Evolutionary conservation across 2,888 invertebrate genomes (phyloP).

Genomic region (Meiosimyza decipiens): DNA sequence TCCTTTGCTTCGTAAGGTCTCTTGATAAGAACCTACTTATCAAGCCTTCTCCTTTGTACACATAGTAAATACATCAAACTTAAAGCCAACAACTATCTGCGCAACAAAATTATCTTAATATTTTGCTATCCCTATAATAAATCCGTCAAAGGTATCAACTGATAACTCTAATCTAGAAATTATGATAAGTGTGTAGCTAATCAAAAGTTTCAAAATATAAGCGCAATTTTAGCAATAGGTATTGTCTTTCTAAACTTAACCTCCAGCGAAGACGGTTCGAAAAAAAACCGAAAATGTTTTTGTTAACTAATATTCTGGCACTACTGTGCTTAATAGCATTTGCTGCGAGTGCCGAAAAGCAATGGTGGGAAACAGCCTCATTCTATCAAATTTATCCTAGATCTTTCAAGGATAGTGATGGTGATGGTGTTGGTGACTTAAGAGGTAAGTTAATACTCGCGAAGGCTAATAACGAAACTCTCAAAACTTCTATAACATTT

Average conservation of each 20-base stretch:
- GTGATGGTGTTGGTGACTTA: constrained; percentile 87
- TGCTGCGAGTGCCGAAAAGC: constrained; percentile 30
- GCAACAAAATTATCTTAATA: too few species aligned
- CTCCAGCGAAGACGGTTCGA: not conserved
- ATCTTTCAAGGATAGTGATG: constrained; percentile 85
- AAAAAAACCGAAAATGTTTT: not conserved
- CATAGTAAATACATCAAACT: too few species aligned
- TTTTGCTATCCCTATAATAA: too few species aligned
- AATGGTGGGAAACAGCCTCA: constrained; percentile 85
- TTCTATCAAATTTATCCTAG: constrained; percentile 90
- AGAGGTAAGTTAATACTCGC: constrained; percentile 69
- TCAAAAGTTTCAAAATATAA: too few species aligned
- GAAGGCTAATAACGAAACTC: not conserved
- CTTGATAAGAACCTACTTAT: too few species aligned
- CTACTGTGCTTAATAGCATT: not conserved
- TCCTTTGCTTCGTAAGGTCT: too few species aligned
- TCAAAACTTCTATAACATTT: not conserved
- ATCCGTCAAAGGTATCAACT: too few species aligned
- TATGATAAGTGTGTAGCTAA: too few species aligned
- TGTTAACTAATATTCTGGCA: constrained; percentile 5
- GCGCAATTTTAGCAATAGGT: not conserved
- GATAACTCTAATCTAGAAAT: too few species aligned
- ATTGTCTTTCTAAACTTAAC: not conserved
- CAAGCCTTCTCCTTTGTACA: too few species aligned
- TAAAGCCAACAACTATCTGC: too few species aligned